Base-by-base conservation (phyloP, 1,140 invertebrate species). In the Ganaspis sp. region DNA sequence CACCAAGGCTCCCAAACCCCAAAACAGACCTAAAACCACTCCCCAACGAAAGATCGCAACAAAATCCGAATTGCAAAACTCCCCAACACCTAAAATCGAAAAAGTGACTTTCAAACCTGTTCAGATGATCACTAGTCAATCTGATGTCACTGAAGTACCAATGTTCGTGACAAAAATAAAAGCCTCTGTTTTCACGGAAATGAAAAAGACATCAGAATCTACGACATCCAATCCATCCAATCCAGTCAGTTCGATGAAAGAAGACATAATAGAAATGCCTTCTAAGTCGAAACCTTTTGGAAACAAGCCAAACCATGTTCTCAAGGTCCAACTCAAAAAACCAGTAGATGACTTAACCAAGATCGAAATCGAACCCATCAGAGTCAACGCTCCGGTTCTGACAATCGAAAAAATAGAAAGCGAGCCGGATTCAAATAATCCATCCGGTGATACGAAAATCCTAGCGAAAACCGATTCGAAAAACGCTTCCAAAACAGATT, bases 71-170 rank as follows among this genome's bases (percentile, higher is more conserved):
- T n/a, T 34, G 5, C 78, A 80, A 38, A 71, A 70, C 5, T 69
- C 70, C 8, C 77, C 76, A 1, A 88, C 85, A 1, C 88, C 86
- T 0, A 91, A 89, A 76, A 87, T 91, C 58, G 90, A 91, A 78
- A 91, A 91, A 34, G 90, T 91, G 0, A 91, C 88, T 0, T 85
- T 91, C 49, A 88, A 86, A 34, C 89, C 90, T 0, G 58, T 87
- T 8, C 83, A 83, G n/a, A 84, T 86, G 69, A 80, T 85, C 12
- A 80, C 88, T 70, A 73, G 21, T 72, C 75, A 79, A 21, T 12
- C 69, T 0, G 85, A 83, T 0, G 77, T 4, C n/a, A 85, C 80
- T 0, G 86, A 90, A 9, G 87, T 83, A 34, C 84, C 89, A 0
- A 78, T 85, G 42, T 90, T 91, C 40, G 73, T 87, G 5, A 86